Conservation (phyloP, 2,888 invertebrate genomes). For the Siphonodentalium dalli region DNA sequence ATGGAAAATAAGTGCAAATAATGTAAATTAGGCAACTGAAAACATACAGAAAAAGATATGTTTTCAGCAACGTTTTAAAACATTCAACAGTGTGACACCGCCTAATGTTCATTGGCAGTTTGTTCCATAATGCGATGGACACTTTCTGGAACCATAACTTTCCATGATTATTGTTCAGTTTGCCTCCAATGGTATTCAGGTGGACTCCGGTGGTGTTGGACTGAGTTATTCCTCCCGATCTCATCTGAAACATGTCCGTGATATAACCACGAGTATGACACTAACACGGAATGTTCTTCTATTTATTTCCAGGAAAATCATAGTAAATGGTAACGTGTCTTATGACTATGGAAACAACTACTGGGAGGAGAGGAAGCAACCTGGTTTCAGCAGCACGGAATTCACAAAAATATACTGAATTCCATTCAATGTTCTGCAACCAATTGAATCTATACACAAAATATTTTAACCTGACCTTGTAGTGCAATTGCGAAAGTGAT, state of each 20-base stretch:
- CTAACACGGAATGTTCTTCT: not conserved
- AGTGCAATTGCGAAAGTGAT: no score
- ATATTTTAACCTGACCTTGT: no score
- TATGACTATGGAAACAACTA: slow-evolving; percentile 80
- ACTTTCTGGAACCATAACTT: not conserved
- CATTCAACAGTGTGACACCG: no score
- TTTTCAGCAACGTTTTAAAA: no score
- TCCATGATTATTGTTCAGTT: not conserved
- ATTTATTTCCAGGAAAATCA: slow-evolving; percentile 52
- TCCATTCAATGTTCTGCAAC: no score
- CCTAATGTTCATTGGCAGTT: no score
- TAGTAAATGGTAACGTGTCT: slow-evolving; percentile 70
- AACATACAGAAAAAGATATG: no score
- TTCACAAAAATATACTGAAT: slow-evolving; percentile 51
- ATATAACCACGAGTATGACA: not conserved
- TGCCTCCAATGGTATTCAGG: not conserved
- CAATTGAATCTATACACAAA: no score
- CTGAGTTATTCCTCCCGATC: not conserved
- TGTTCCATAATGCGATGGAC: no score
- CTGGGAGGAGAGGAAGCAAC: slow-evolving; percentile 76
- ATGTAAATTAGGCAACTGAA: no score
- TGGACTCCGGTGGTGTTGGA: not conserved
- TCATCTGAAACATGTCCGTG: not conserved
- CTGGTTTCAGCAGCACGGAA: slow-evolving; percentile 70
- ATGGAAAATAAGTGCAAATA: no score